Conservation (phyloP, 2,113 vertebrate genomes). For the Lampris megalopsis region DNA sequence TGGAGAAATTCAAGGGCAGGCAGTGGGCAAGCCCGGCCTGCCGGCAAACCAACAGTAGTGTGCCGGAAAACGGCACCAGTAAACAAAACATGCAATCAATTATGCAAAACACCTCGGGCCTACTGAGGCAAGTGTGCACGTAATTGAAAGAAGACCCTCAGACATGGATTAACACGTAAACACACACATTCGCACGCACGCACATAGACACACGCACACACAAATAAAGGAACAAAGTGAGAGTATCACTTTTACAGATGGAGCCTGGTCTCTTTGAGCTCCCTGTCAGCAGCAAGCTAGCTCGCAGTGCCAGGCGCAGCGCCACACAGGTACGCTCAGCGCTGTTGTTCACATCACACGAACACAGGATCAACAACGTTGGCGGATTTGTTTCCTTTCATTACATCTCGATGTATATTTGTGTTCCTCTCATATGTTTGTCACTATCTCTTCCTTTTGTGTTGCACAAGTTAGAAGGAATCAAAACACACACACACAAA, state of each 20-base stretch:
- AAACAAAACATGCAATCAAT: neutral
- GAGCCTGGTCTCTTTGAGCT: no score
- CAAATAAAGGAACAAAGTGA: no score
- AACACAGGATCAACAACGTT: no score
- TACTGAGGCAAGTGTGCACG: neutral
- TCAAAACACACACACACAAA: conserved; percentile 3
- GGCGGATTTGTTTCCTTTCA: no score
- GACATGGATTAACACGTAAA: neutral
- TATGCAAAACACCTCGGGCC: conserved; percentile 2
- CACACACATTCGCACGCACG: neutral
- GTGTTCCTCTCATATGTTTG: no score
- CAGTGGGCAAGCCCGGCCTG: neutral
- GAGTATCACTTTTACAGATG: no score
- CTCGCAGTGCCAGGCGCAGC: no score
- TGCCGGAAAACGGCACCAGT: neutral
- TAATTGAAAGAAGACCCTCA: neutral
- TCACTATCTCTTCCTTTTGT: no score
- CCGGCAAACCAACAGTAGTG: neutral
- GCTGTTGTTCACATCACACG: no score
- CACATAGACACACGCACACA: neutral
- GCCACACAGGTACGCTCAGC: neutral
- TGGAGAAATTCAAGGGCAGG: conserved; percentile 31
- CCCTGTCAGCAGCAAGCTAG: no score
- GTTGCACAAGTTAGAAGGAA: conserved; percentile 11
- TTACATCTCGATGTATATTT: no score